Conservation (phyloP, 2,888 invertebrate genomes). For the Protonemura montana region DNA sequence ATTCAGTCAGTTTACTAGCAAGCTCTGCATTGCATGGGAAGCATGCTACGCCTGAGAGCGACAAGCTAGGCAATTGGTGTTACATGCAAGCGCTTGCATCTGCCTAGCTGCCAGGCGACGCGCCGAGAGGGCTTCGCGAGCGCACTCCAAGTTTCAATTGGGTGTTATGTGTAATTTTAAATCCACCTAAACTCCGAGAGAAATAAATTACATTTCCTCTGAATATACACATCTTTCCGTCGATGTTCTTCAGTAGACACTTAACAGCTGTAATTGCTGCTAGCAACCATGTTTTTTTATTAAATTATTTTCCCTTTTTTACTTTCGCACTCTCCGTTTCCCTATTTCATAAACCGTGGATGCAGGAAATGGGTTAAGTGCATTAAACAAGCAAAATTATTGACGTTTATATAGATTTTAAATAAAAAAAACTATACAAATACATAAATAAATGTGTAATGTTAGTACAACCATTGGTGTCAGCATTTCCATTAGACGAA, state of each 20-base stretch:
- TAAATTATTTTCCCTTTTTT: no score
- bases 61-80: background rate
- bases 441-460: background rate
- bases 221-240: background rate
- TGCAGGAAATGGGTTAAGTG: no score
- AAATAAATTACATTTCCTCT: background rate
- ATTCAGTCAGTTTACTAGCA: no score
- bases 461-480: background rate
- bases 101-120: background rate
- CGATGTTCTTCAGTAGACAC: background rate
- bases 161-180: background rate
- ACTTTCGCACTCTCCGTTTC: no score
- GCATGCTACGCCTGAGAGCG: no score
- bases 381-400: no score
- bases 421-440: conserved; percentile 21
- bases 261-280: background rate
- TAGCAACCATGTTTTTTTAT: background rate
- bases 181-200: background rate
- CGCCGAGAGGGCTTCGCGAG: background rate
- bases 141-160: background rate
- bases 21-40: no score
- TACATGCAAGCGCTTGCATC: background rate
- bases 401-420: no score
- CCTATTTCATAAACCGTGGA: no score
- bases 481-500: conserved; percentile 17